A percentile compares a stretch with the other conserved stretches of the same genome.
These are phyloP conservation scores for Philotrypesis tridentata DNA, from an alignment of 1,140 invertebrate species.

Conservation along the genomic window DNA sequence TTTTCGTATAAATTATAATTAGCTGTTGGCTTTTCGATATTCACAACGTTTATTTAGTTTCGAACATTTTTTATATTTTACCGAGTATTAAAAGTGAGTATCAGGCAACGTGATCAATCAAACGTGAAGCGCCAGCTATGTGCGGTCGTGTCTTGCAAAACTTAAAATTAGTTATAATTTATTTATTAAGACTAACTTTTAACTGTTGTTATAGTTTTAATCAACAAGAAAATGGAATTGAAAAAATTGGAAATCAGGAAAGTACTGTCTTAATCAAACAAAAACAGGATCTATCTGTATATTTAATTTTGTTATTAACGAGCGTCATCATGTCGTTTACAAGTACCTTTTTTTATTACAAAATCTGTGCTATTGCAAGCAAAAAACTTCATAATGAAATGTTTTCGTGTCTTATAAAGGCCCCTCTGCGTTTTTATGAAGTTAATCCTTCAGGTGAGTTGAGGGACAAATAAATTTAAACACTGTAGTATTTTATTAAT, in stretches of 20 bases:
- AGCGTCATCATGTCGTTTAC: conserved; percentile 65
- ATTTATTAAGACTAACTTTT: conserved; percentile 55
- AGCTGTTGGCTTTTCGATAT: too few relatives aligned
- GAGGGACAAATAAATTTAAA: too few relatives aligned
- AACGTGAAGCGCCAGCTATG: too few relatives aligned
- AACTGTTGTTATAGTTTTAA: conserved; percentile 50
- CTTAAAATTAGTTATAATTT: not conserved
- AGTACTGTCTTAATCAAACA: not conserved
- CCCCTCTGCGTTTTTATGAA: conserved; percentile 82
- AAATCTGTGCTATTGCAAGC: conserved; percentile 79
- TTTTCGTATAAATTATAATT: too few relatives aligned
- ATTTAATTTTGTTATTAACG: conserved; percentile 62
- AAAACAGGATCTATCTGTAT: conserved; percentile 66
- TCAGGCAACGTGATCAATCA: too few relatives aligned
- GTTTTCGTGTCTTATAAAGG: conserved; percentile 77
- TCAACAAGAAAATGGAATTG: not conserved
- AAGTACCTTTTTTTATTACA: conserved; percentile 71
- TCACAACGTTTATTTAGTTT: too few relatives aligned
- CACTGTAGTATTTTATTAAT: too few relatives aligned
- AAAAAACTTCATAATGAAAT: conserved; percentile 80
- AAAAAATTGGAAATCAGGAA: not conserved
- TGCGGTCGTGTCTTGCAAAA: too few relatives aligned
- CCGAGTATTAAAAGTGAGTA: too few relatives aligned
- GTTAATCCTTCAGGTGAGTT: conserved; percentile 77
- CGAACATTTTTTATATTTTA: too few relatives aligned